Evolutionary conservation across 2,888 invertebrate species (phyloP), one percentile per base, ranked within the genome.

Genomic region (Tinea pellionella): DNA sequence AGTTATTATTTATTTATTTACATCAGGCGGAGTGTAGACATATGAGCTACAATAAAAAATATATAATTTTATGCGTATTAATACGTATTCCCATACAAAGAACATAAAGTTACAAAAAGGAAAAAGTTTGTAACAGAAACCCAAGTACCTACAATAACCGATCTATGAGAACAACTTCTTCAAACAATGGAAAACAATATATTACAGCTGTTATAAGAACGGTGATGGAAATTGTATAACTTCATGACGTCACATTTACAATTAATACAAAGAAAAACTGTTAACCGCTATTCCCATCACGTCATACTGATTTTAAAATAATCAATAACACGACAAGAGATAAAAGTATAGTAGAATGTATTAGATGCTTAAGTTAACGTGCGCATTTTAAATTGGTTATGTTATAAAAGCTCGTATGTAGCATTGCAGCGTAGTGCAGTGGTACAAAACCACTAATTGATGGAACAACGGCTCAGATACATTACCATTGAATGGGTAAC

Each of bases 401-500:
- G 15, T 47, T 47, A 47, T 47, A 15, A 37, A 24, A 16, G 47
- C 47, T 13, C 41, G 41, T n/a, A n/a, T n/a, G n/a, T n/a, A n/a
- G n/a, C n/a, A n/a, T n/a, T n/a, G n/a, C n/a, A n/a, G n/a, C 16
- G 9, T 47, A 47, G 47, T 47, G 47, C 47, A 47, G 47, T 47
- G 15, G 47, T 47, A 16, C 47, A 2, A 47, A 47, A 15, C 3
- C 47, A 47, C 32, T 57, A 57, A 57, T 57, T 57, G 57, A 32
- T 53, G 24, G 53, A 63, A 60, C 64, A 65, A 66, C 65, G 62
- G 63, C 63, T 59, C 18, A 24, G 59, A 62, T 63, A 24, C 24
- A 75, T 75, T 73, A 69, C 62, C 75, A 75, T 75, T 74, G 70
- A 75, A 76, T 73, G 66, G 69, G 61, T 68, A 73, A 73, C 71